These are phyloP conservation scores for Eurosta solidaginis DNA, from an alignment of 1,140 invertebrate species.

Conservation along the genomic window DNA sequence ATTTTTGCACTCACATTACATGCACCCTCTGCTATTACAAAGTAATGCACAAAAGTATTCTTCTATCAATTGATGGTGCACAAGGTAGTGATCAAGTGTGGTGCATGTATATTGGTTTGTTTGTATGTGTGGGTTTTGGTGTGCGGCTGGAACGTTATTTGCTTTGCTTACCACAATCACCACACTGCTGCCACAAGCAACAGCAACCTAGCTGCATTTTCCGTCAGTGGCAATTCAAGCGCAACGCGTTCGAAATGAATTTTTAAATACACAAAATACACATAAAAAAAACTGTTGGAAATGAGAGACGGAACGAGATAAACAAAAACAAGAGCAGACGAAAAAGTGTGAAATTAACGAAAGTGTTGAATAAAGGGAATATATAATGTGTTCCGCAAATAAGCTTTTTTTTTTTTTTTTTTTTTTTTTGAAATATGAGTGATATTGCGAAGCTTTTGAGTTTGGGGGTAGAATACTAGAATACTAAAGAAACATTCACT, in stretches of 20 bases:
- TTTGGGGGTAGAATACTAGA: too few species aligned
- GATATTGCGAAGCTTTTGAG: too few species aligned
- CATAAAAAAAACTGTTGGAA: neutral
- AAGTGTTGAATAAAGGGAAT: conserved; percentile 25
- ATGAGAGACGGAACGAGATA: neutral
- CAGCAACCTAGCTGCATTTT: neutral
- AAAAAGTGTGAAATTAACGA: conserved; percentile 13
- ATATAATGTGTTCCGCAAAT: neutral
- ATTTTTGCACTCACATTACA: too few species aligned
- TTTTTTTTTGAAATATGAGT: too few species aligned
- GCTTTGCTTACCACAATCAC: neutral
- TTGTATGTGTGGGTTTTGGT: neutral
- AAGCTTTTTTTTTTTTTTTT: too few species aligned
- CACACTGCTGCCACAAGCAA: neutral
- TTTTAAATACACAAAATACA: neutral
- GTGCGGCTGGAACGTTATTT: neutral
- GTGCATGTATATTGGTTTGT: neutral
- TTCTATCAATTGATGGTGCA: too few species aligned
- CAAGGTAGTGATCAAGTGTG: neutral
- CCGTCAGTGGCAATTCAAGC: conserved; percentile 9
- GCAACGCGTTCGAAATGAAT: conserved; percentile 12
- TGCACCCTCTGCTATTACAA: neutral
- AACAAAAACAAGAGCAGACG: neutral
- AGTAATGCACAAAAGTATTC: neutral
- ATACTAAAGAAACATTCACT: too few species aligned